Percentiles rank a stretch among this genome's conserved stretches.
Evolutionary conservation across 2,113 vertebrate species (phyloP).

Genomic region (Sardina pilchardus): DNA sequence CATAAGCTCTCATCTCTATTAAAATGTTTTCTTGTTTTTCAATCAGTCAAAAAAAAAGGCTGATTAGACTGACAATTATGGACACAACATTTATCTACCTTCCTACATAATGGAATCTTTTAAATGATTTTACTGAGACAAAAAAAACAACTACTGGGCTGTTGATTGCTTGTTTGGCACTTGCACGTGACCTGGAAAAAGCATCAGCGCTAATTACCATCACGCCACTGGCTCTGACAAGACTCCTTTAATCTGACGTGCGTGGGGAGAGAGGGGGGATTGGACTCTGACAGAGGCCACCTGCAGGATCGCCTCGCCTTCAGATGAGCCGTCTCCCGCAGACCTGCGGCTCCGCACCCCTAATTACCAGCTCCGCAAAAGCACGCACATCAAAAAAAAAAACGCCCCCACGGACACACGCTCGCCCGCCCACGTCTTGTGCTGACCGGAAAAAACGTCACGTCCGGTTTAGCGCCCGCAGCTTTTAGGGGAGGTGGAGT

Average conservation of each 20-base stretch:
- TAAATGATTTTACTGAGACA: background rate
- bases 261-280: background rate
- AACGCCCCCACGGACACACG: background rate
- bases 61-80: too few relatives aligned
- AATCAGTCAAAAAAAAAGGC: background rate
- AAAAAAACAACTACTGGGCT: background rate
- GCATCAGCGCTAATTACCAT: background rate
- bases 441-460: background rate
- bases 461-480: background rate
- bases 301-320: background rate
- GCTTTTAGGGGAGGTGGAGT: background rate
- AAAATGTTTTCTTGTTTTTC: background rate
- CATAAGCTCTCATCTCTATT: too few relatives aligned
- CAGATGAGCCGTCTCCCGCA: background rate
- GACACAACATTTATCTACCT: background rate
- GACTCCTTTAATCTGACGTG: background rate
- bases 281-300: background rate
- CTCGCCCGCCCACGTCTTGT: background rate
- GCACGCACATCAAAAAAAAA: background rate
- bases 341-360: background rate
- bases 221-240: background rate
- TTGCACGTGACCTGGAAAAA: background rate
- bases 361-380: background rate
- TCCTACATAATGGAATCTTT: background rate
- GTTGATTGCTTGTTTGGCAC: conserved; percentile 6